Base-by-base conservation (phyloP, 2,113 vertebrate species). In the Lanius collurio region DNA sequence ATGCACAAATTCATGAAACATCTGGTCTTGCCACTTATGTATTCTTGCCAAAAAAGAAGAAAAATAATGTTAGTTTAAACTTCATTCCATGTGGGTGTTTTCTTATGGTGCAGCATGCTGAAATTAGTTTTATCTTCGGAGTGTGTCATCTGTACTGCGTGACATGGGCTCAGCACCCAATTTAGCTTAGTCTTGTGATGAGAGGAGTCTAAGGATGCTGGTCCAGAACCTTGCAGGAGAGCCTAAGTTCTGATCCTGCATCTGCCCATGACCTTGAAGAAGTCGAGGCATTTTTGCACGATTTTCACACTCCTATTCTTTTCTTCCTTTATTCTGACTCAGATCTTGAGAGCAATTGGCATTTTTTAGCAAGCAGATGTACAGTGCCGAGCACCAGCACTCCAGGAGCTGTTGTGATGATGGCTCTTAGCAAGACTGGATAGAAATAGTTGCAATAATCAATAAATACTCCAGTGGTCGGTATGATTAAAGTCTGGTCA, bases 11-110 rank as follows among this genome's bases (percentile, higher is more conserved):
- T 83, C 64, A 15, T 59, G 35, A 93, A 95, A 97, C 91, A 92
- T 90, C 94, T 96, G 94, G 83, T 93, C 78, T 77, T 90, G 76
- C 27, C 71, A 67, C 47, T 67, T 52, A 81, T 35, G 76, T 52
- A 30, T 69, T 78, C 94, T 90, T 87, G 76, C 60, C 76, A 79
- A 60, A 94, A 67, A 62, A 83, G 39, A 78, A 90, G 83, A 81
- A 93, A 95, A 94, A 95, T 59, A 90, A 80, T 28, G 50, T 92
- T 92, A 89, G 79, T 77, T 89, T 82, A 77, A 93, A 87, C 76
- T 95, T 95, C 30, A 10, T 83, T 89, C 80, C 74, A 23, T 71
- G 95, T 97, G 94, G 95, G 93, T 93, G 95, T 92, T 86, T 94
- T 97, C 94, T 96, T 93, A 67, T 74, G 80, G 86, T 86, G 90